Conservation (phyloP, 92 coral and sea anemone species). For the Micromussa lordhowensis region DNA sequence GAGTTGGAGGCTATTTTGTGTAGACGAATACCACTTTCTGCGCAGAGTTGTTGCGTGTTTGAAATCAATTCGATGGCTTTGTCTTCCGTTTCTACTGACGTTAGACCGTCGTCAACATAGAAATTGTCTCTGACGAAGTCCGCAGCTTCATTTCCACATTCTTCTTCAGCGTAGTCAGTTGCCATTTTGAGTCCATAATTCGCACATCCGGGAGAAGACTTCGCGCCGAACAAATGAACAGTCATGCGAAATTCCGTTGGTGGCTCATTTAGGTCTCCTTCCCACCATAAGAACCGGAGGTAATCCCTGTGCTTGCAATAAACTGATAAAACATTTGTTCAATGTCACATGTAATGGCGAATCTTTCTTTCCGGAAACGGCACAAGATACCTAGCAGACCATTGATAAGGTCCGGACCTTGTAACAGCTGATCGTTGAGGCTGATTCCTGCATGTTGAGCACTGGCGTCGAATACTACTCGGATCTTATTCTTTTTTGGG, state of each 20-base stretch:
- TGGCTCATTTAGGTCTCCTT: conserved; percentile 20
- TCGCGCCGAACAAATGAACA: conserved; percentile 52
- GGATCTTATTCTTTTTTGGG: too few species aligned
- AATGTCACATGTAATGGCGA: too few species aligned
- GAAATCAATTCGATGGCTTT: conserved; percentile 25
- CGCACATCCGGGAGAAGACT: conserved; percentile 63
- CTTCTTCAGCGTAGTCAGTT: conserved; percentile 26
- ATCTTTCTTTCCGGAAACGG: conserved; percentile 53
- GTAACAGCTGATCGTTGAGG: too few species aligned
- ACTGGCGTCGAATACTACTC: conserved; percentile 49
- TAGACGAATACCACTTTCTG: conserved; percentile 35
- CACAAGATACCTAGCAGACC: conserved; percentile 43
- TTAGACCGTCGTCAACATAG: conserved; percentile 32
- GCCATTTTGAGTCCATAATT: too few species aligned
- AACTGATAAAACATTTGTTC: too few species aligned
- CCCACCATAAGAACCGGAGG: conserved; percentile 52
- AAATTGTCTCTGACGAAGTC: too few species aligned
- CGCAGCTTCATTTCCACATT: conserved; percentile 21
- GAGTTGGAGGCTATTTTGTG: conserved; percentile 38
- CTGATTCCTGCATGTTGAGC: conserved; percentile 42
- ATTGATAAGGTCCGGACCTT: conserved; percentile 52
- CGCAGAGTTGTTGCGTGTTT: conserved; percentile 23
- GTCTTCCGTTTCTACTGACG: neutral
- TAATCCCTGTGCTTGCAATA: conserved; percentile 48
- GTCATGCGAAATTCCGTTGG: conserved; percentile 39